These are phyloP conservation scores for Pogonomyrmex californicus DNA, from an alignment of 1,140 invertebrate species.

Conservation along the genomic window DNA sequence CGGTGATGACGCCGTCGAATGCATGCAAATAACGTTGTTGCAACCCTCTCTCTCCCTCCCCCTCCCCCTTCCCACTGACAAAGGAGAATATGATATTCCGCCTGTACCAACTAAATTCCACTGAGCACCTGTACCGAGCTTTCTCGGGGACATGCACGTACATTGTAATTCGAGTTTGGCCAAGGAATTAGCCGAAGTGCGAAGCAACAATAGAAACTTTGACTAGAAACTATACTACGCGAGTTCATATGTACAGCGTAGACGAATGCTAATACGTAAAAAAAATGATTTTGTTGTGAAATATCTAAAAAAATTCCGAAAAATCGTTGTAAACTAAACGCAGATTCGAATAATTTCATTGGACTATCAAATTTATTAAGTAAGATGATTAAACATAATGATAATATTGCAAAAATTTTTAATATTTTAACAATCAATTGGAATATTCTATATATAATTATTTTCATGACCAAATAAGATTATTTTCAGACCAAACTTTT, in stretches of 20 bases:
- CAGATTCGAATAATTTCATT: too few species aligned
- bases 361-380: too few species aligned
- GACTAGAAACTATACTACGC: neutral
- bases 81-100: conserved; percentile 60
- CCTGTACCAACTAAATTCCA: conserved; percentile 21
- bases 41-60: neutral
- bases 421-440: too few species aligned
- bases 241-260: conserved; percentile 31
- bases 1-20: conserved; percentile 33
- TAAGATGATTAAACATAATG: too few species aligned
- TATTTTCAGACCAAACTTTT: too few species aligned
- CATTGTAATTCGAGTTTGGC: conserved; percentile 45
- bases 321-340: too few species aligned
- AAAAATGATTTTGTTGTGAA: too few species aligned
- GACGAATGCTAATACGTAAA: neutral
- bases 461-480: too few species aligned
- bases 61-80: neutral
- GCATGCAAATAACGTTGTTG: conserved; percentile 61
- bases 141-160: conserved; percentile 18
- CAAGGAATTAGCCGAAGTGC: conserved; percentile 55
- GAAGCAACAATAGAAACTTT: conserved; percentile 54
- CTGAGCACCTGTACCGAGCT: conserved; percentile 40
- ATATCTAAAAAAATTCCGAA: too few species aligned
- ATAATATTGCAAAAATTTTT: too few species aligned
- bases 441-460: too few species aligned